A percentile compares a stretch with the other conserved stretches of the same genome.
phyloP scores from a whole-genome alignment of 2,797 vertebrate species.

The Sebastiscus tertius region DNA sequence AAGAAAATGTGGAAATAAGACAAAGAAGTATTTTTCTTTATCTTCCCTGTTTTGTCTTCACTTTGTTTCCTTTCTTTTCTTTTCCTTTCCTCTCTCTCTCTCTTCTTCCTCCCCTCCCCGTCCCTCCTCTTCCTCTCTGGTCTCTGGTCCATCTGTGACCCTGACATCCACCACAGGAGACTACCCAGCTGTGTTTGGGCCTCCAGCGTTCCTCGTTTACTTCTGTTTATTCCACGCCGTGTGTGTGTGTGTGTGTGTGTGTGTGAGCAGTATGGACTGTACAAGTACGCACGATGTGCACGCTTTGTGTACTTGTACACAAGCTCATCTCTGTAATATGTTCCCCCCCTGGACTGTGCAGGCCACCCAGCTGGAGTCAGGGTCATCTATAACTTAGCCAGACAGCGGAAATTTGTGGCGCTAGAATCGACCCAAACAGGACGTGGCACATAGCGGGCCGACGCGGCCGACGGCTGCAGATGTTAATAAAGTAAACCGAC shows the following conservation, averaged over 20 bases:
- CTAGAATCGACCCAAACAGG: conserved; percentile 36
- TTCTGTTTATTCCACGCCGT: conserved; percentile 55
- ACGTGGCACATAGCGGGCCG: neutral
- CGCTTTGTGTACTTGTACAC: conserved; percentile 24
- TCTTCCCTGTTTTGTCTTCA: neutral
- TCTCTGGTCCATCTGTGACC: conserved; percentile 68
- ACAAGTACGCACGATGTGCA: neutral
- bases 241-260: neutral
- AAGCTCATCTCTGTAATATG: neutral
- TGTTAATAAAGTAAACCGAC: neutral
- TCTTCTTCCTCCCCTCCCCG: neutral
- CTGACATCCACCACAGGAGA: conserved; percentile 63
- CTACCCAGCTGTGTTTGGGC: conserved; percentile 77
- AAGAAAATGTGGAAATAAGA: neutral
- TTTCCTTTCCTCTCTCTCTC: neutral
- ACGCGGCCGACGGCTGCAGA: neutral
- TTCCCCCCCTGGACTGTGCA: neutral
- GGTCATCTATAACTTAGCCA: conserved; percentile 28
- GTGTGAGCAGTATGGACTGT: neutral
- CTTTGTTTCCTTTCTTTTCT: neutral
- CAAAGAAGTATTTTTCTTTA: neutral
- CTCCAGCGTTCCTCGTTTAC: conserved; percentile 48
- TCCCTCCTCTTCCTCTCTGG: conserved; percentile 7
- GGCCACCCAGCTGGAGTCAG: conserved; percentile 55
- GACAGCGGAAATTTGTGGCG: conserved; percentile 38